Evolutionary conservation across 2,113 vertebrate genomes (phyloP).

Genomic region (Tyto alba): DNA sequence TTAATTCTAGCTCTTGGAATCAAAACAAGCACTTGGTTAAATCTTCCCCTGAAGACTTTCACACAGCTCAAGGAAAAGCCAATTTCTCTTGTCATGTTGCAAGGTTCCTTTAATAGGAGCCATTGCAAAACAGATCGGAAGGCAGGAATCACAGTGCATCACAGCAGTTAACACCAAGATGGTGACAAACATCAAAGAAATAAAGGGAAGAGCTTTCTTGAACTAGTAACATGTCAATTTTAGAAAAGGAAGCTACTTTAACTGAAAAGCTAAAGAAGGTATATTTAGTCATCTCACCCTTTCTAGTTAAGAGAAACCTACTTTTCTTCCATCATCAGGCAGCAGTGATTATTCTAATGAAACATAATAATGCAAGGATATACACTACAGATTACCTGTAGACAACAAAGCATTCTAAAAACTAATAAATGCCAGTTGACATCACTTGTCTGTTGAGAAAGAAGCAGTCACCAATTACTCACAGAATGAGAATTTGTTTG

Average conservation of each 20-base stretch:
- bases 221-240: not conserved
- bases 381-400: not conserved
- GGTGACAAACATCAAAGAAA: slow-evolving; percentile 7
- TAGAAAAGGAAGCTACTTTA: slow-evolving; percentile 11
- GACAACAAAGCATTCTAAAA: not conserved
- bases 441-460: not conserved
- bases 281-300: not conserved
- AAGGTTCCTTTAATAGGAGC: not conserved
- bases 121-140: not conserved
- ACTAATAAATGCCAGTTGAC: not conserved
- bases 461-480: not conserved
- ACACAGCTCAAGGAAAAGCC: not conserved
- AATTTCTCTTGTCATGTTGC: not conserved
- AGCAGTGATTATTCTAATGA: not conserved
- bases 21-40: not conserved
- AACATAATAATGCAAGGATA: not conserved
- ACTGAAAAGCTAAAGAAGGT: not conserved
- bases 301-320: not conserved
- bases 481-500: not conserved
- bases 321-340: not conserved
- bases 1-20: not conserved
- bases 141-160: not conserved
- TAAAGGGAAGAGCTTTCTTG: not conserved
- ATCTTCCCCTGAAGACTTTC: not conserved
- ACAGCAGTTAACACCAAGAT: not conserved